Evolutionary conservation across 2,113 vertebrate species (phyloP).

Genomic region (Oenanthe melanoleuca): DNA sequence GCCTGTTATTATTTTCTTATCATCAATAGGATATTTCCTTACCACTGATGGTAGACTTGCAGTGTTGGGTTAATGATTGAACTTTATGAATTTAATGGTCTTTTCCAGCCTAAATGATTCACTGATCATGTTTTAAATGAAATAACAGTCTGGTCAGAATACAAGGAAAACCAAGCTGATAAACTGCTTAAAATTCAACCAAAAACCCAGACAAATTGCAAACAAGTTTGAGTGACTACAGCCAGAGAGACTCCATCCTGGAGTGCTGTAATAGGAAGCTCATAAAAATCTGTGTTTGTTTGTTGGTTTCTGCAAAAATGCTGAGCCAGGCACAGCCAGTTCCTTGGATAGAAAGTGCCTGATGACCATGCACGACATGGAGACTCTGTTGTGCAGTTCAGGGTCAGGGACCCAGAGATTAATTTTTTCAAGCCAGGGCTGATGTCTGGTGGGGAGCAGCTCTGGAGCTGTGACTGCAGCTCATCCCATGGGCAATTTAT

Average conservation of each 20-base stretch:
- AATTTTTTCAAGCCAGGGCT: background rate
- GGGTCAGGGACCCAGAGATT: background rate
- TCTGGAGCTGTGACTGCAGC: background rate
- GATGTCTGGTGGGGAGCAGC: background rate
- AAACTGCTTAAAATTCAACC: background rate
- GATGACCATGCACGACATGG: rapidly evolving
- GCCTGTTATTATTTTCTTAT: background rate
- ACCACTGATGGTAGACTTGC: background rate
- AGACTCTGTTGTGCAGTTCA: background rate
- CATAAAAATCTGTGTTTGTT: background rate
- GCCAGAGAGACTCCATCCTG: background rate
- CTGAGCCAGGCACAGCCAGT: background rate
- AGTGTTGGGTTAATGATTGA: background rate
- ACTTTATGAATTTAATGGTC: background rate
- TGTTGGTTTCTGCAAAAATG: background rate
- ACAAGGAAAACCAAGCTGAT: background rate
- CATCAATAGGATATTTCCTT: background rate
- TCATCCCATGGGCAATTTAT: background rate
- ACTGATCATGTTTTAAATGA: background rate
- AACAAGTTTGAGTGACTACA: background rate
- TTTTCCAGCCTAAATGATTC: background rate
- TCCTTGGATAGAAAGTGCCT: background rate
- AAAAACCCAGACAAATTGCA: background rate
- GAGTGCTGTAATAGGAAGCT: background rate
- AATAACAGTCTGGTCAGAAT: background rate